Conservation (phyloP, 2,797 vertebrate species). For the Avahi laniger region DNA sequence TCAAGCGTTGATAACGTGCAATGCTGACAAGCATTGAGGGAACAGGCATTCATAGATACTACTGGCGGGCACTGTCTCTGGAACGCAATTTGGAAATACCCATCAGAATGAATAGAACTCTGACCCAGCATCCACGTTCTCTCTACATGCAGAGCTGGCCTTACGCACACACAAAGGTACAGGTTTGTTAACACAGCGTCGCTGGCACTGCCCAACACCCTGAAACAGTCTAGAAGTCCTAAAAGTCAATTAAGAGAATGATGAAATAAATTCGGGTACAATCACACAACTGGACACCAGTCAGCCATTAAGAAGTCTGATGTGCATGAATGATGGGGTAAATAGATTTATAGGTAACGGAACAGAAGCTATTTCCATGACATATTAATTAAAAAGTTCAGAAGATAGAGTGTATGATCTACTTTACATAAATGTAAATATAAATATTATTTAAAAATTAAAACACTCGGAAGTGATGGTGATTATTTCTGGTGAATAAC, state of each 20-base stretch:
- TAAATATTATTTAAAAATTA: background rate
- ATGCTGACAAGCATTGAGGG: background rate
- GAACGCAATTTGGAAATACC: background rate
- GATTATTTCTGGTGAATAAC: background rate
- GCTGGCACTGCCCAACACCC: background rate
- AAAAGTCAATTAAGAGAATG: background rate
- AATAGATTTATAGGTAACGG: background rate
- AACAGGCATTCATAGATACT: background rate
- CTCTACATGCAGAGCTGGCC: rapidly evolving
- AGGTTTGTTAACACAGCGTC: background rate
- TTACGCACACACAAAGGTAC: background rate
- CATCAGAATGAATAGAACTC: background rate
- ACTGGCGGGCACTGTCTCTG: background rate
- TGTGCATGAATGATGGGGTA: background rate
- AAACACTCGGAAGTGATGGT: background rate
- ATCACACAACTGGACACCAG: background rate
- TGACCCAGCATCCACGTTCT: background rate
- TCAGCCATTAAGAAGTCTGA: background rate
- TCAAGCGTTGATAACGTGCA: background rate
- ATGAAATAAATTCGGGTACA: background rate
- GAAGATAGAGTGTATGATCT: background rate
- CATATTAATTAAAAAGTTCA: background rate
- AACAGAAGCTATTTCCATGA: background rate
- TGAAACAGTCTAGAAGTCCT: background rate
- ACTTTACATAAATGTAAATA: background rate